Evolutionary conservation across 2,888 invertebrate genomes (phyloP).

Genomic region (Xestoiulus laeticollis): DNA sequence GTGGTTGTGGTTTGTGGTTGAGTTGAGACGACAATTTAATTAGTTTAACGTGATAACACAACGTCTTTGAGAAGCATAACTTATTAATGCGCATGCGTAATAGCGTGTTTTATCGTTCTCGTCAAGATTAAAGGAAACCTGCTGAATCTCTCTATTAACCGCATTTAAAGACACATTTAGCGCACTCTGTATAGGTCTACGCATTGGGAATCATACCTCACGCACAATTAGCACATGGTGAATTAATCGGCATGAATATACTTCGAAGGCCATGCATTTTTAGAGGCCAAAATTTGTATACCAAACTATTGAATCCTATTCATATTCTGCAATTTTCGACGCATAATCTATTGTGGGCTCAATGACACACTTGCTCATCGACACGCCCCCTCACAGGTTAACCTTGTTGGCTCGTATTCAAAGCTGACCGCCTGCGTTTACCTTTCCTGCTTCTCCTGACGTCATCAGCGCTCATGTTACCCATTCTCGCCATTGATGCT

Average conservation of each 20-base stretch:
- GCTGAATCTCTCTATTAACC: no score
- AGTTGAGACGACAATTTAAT: no score
- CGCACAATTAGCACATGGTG: no score
- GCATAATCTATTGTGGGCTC: neutral
- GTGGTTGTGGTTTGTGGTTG: no score
- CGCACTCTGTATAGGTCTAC: no score
- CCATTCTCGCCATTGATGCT: neutral
- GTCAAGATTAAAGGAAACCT: no score
- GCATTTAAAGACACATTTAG: no score
- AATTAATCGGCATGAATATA: conserved; percentile 9
- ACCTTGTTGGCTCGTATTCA: neutral
- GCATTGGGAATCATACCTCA: no score
- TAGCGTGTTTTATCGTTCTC: no score
- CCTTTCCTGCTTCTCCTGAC: neutral
- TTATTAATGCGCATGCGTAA: no score
- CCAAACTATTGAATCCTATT: neutral
- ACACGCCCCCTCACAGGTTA: neutral
- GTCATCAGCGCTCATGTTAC: neutral
- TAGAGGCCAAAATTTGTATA: neutral
- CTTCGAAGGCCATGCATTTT: neutral
- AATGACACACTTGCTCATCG: neutral
- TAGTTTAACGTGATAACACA: no score
- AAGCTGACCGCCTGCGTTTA: neutral
- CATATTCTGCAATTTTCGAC: neutral
- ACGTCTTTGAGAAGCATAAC: no score